Evolutionary conservation across 2,797 vertebrate genomes (phyloP).

Genomic region (Lepus townsendii): DNA sequence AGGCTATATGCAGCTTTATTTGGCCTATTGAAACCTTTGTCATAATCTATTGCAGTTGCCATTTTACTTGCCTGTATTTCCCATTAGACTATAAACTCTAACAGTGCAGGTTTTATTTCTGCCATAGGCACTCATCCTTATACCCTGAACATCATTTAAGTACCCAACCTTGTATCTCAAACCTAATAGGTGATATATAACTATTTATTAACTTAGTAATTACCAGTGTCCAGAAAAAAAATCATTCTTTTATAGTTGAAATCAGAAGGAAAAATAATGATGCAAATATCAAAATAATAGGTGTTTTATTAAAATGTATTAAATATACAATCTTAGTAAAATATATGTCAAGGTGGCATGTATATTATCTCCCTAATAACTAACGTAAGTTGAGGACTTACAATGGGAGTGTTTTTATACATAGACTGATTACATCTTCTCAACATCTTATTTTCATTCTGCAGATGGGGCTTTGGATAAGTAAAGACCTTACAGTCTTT

Average conservation of each 20-base stretch:
- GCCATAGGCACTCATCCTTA: neutral
- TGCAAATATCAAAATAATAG: neutral
- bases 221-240: neutral
- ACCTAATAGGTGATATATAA: neutral
- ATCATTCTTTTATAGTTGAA: neutral
- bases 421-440: conserved; percentile 13
- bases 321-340: neutral
- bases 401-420: neutral
- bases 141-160: neutral
- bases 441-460: neutral
- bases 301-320: neutral
- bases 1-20: neutral
- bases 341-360: neutral
- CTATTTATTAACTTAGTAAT: conserved; percentile 30
- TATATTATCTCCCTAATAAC: neutral
- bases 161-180: neutral
- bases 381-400: neutral
- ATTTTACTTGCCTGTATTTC: neutral
- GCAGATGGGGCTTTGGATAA: neutral
- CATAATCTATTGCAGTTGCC: neutral
- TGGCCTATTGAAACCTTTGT: neutral
- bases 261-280: neutral
- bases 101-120: neutral
- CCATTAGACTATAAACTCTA: neutral
- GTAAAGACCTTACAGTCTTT: neutral